Conservation (phyloP, 2,113 vertebrate genomes). For the Rattus rattus region DNA sequence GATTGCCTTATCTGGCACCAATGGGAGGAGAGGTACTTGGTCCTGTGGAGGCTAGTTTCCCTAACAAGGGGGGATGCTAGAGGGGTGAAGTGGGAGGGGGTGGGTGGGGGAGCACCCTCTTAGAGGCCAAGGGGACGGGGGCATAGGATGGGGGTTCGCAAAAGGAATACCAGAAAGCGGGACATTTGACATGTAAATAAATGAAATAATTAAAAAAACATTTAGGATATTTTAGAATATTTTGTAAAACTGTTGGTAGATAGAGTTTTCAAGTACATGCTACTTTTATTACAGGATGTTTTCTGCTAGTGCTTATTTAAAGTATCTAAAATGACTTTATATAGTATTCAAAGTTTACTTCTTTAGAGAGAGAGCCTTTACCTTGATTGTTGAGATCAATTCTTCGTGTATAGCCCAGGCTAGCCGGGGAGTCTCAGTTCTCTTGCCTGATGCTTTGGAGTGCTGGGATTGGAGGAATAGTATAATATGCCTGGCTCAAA, state of each 20-base stretch:
- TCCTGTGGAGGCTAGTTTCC: too few relatives aligned
- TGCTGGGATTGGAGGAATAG: background rate
- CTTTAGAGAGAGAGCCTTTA: background rate
- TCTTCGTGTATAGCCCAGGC: background rate
- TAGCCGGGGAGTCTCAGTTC: background rate
- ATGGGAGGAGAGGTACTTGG: too few relatives aligned
- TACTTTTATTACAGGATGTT: background rate
- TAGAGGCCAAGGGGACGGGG: too few relatives aligned
- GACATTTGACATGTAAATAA: too few relatives aligned
- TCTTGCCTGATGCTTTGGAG: background rate
- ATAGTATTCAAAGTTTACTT: background rate
- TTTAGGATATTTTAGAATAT: background rate
- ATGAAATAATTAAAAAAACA: background rate
- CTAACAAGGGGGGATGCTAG: too few relatives aligned
- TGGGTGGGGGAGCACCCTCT: too few relatives aligned
- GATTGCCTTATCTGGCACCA: too few relatives aligned
- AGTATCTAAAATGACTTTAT: background rate
- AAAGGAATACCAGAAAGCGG: too few relatives aligned
- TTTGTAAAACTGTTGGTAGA: background rate
- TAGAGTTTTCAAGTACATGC: background rate
- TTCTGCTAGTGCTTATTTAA: background rate
- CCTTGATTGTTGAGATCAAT: background rate
- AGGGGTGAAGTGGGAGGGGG: too few relatives aligned
- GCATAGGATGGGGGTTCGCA: accelerated
- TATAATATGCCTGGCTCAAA: background rate